Evolutionary conservation across 2,888 invertebrate genomes (phyloP).

Genomic region (Fragum whitleyi): DNA sequence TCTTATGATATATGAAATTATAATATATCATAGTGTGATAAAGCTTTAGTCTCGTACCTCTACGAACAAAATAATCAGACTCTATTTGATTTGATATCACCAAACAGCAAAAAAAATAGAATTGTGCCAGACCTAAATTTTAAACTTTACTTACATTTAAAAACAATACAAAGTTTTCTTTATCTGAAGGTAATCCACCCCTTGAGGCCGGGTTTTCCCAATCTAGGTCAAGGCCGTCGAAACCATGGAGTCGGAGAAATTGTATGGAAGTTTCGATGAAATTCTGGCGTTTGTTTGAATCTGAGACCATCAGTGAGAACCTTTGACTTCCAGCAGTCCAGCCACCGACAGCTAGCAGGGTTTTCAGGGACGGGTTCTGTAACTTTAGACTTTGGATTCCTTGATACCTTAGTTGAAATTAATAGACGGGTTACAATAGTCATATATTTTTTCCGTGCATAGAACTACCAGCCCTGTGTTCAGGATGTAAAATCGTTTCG

Average conservation of each 20-base stretch:
- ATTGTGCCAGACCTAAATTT: not conserved
- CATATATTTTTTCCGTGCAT: not conserved
- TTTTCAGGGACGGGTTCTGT: constrained; percentile 74
- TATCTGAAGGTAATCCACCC: constrained; percentile 76
- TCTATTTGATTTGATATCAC: not conserved
- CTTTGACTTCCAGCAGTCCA: constrained; percentile 77
- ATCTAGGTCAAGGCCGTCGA: constrained; percentile 81
- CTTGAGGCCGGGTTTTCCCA: constrained; percentile 81
- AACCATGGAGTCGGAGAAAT: constrained; percentile 71
- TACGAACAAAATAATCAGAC: not conserved
- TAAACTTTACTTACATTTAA: constrained; percentile 65
- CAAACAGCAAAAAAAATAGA: not conserved
- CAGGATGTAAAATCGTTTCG: not conserved
- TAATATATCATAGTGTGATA: not conserved
- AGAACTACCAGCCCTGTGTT: not conserved
- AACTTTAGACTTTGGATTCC: constrained; percentile 74
- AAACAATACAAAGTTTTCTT: constrained; percentile 70
- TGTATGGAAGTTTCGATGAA: constrained; percentile 72
- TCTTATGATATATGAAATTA: not conserved
- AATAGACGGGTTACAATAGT: not conserved
- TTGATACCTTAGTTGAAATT: constrained; percentile 62
- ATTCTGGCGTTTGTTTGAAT: constrained; percentile 50
- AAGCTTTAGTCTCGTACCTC: too few species aligned
- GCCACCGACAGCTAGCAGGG: constrained; percentile 81
- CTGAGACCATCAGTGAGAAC: constrained; percentile 74